Evolutionary conservation across 2,113 vertebrate species (phyloP).

Genomic region (Scomber scombrus): DNA sequence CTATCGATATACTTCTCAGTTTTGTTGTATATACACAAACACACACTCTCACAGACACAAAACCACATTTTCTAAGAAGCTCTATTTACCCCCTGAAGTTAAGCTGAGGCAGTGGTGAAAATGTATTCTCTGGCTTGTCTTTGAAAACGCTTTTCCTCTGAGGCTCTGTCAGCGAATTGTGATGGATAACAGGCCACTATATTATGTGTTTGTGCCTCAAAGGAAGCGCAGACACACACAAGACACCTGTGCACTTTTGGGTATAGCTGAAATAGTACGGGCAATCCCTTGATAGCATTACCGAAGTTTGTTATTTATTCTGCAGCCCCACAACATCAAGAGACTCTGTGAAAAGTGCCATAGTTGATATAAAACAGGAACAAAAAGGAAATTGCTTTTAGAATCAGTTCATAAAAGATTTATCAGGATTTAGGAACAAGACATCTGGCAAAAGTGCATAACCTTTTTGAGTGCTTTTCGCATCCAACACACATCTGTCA

Average conservation of each 20-base stretch:
- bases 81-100: slow-evolving; percentile 61
- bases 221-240: slow-evolving; percentile 15
- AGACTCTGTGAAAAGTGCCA: neutral
- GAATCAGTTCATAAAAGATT: slow-evolving; percentile 42
- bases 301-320: neutral
- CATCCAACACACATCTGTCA: slow-evolving; percentile 31
- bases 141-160: slow-evolving; percentile 40
- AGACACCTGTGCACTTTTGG: neutral
- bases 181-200: slow-evolving; percentile 45
- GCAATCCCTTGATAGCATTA: neutral
- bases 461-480: slow-evolving; percentile 2
- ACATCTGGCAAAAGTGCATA: slow-evolving; percentile 16
- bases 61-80: slow-evolving; percentile 24
- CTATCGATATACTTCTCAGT: slow-evolving; percentile 38
- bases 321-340: slow-evolving; percentile 2
- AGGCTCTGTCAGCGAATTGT: slow-evolving; percentile 44
- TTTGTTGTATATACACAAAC: slow-evolving; percentile 25
- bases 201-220: slow-evolving; percentile 40
- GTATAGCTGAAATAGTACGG: neutral
- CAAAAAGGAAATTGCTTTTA: slow-evolving; percentile 26
- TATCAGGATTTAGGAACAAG: slow-evolving; percentile 19
- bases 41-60: neutral
- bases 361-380: neutral
- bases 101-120: slow-evolving; percentile 38
- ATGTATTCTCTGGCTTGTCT: slow-evolving; percentile 48